A percentile compares a stretch with the other conserved stretches of the same genome.
These are phyloP conservation scores for Brachionus calyciflorus DNA, from an alignment of 1,140 invertebrate species.

Conservation along the genomic window DNA sequence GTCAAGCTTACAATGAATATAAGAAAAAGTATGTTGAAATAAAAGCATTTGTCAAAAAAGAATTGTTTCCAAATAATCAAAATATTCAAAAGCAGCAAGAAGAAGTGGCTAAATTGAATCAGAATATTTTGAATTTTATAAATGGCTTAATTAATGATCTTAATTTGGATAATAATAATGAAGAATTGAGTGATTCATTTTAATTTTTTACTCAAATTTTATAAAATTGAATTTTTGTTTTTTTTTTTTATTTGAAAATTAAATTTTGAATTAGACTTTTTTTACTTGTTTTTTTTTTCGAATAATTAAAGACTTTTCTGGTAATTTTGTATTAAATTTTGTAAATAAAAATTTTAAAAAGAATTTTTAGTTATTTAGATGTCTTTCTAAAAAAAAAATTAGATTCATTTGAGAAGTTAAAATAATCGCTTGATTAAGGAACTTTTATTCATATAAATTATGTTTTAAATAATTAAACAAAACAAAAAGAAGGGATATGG, in stretches of 20 bases:
- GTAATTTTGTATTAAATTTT: not conserved
- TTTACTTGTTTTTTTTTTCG: too few relatives aligned
- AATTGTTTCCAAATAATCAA: slow-evolving; percentile 18
- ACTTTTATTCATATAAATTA: too few relatives aligned
- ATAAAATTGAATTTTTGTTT: not conserved
- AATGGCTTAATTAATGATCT: slow-evolving; percentile 21
- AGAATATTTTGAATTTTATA: slow-evolving; percentile 26
- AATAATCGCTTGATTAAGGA: too few relatives aligned
- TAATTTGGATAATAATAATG: not conserved
- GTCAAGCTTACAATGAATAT: not conserved
- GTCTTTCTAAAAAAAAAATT: too few relatives aligned
- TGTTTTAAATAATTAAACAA: too few relatives aligned
- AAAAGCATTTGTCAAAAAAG: not conserved
- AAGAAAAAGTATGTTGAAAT: slow-evolving; percentile 28
- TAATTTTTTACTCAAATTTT: too few relatives aligned
- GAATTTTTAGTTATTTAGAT: too few relatives aligned
- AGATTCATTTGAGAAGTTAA: too few relatives aligned
- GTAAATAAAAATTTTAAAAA: too few relatives aligned
- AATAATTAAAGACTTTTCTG: not conserved
- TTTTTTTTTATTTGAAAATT: not conserved
- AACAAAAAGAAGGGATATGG: too few relatives aligned
- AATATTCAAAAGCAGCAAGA: slow-evolving; percentile 15
- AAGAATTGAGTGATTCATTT: not conserved
- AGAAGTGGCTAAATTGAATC: not conserved
- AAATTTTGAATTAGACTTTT: too few relatives aligned